Evolutionary conservation across 2,113 vertebrate species (phyloP).

Genomic region (Haemorhous mexicanus): DNA sequence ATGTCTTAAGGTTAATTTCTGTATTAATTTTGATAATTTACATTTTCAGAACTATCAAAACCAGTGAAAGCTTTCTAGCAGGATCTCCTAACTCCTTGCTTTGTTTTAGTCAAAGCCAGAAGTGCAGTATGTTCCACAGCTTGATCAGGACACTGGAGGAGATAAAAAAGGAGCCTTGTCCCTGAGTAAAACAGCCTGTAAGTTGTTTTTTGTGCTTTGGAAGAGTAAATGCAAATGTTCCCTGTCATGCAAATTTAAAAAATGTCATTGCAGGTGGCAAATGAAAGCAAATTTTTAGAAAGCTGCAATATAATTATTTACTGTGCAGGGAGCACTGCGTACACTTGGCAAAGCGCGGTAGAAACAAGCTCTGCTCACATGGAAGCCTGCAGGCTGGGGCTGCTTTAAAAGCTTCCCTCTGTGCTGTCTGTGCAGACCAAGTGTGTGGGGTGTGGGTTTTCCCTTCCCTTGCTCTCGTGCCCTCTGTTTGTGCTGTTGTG

Average conservation of each 20-base stretch:
- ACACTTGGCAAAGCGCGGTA: background rate
- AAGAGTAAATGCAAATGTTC: background rate
- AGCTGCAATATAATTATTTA: background rate
- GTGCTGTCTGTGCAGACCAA: background rate
- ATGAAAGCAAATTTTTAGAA: background rate
- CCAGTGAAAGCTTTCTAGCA: background rate
- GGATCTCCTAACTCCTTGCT: slow-evolving; percentile 25
- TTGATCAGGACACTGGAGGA: slow-evolving; percentile 75
- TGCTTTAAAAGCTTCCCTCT: background rate
- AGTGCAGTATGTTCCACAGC: slow-evolving; percentile 83
- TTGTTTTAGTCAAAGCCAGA: slow-evolving; percentile 87
- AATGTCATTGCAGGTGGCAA: background rate
- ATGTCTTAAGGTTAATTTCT: background rate
- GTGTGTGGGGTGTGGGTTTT: background rate
- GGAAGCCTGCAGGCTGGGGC: background rate
- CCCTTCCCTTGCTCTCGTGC: background rate
- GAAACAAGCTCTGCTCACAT: background rate
- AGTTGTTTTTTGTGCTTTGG: slow-evolving; percentile 52
- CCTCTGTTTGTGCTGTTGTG: background rate
- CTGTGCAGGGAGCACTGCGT: background rate
- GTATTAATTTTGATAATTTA: background rate
- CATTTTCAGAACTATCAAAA: background rate
- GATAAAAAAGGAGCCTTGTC: slow-evolving; percentile 73
- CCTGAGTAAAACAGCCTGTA: slow-evolving; percentile 78
- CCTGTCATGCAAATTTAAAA: background rate